phyloP scores from a whole-genome alignment of 2,113 vertebrate genomes.

The Mesitornis unicolor region DNA sequence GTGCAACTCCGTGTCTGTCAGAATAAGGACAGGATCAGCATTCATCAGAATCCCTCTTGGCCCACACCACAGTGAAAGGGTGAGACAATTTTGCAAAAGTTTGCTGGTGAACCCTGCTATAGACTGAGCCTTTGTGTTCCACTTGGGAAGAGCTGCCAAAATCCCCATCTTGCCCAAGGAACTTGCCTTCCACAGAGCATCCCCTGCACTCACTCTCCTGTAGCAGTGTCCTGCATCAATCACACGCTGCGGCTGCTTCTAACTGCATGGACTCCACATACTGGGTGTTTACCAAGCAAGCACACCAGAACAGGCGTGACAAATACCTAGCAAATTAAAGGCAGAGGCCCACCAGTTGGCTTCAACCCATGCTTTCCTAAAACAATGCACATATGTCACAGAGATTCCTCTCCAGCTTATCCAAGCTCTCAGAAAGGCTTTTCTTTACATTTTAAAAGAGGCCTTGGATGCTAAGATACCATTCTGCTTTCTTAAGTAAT shows the following conservation, averaged over 20 bases:
- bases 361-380: conserved; percentile 21
- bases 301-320: conserved; percentile 19
- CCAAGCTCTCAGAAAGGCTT: conserved; percentile 70
- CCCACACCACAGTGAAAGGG: background rate
- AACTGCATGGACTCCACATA: background rate
- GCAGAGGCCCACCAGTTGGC: conserved; percentile 35
- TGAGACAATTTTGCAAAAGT: background rate
- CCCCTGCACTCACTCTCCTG: background rate
- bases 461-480: conserved; percentile 83
- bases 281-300: background rate
- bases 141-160: background rate
- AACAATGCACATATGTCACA: conserved; percentile 73
- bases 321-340: conserved; percentile 22
- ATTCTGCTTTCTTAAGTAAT: conserved; percentile 88
- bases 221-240: background rate
- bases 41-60: background rate
- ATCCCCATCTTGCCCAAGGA: background rate
- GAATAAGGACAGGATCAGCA: background rate
- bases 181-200: background rate
- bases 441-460: conserved; percentile 72
- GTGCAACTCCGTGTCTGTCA: background rate
- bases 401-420: conserved; percentile 72
- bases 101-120: background rate
- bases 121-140: background rate
- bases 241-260: background rate